These are phyloP conservation scores for Eledone cirrhosa DNA, from an alignment of 2,888 invertebrate species.

Conservation along the genomic window DNA sequence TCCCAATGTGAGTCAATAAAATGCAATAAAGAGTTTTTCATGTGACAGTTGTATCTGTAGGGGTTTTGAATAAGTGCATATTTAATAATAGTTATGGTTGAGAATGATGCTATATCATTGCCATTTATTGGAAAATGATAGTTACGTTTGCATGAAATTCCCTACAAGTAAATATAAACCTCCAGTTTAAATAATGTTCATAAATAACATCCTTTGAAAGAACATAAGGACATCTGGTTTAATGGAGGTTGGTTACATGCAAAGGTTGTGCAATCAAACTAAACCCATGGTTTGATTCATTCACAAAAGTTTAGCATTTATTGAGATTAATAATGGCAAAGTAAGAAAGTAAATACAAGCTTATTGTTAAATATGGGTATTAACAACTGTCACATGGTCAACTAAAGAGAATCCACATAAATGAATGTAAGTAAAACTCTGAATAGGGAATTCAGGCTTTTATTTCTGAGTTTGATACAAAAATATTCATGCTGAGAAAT, in stretches of 20 bases:
- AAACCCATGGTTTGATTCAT: too few species aligned
- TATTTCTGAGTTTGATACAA: conserved; percentile 22
- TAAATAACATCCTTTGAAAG: too few species aligned
- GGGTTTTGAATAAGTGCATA: conserved; percentile 11
- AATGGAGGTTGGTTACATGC: too few species aligned
- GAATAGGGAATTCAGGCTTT: conserved; percentile 25
- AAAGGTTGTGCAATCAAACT: too few species aligned
- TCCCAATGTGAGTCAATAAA: conserved; percentile 1
- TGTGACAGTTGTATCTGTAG: conserved; percentile 26
- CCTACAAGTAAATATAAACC: too few species aligned
- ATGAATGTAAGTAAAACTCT: conserved; percentile 12
- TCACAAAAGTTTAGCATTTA: too few species aligned
- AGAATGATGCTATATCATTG: neutral
- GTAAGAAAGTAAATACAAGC: too few species aligned
- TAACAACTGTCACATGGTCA: conserved; percentile 26
- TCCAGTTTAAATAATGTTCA: too few species aligned
- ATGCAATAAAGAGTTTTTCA: conserved; percentile 22
- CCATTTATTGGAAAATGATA: neutral
- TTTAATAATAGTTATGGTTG: too few species aligned
- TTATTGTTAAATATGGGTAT: conserved; percentile 5
- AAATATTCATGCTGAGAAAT: conserved; percentile 23
- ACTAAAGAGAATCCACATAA: conserved; percentile 20
- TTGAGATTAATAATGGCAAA: too few species aligned
- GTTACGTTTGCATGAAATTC: neutral
- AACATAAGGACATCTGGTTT: too few species aligned